Conservation (phyloP, 2,888 invertebrate genomes). For the Meganola albula region DNA sequence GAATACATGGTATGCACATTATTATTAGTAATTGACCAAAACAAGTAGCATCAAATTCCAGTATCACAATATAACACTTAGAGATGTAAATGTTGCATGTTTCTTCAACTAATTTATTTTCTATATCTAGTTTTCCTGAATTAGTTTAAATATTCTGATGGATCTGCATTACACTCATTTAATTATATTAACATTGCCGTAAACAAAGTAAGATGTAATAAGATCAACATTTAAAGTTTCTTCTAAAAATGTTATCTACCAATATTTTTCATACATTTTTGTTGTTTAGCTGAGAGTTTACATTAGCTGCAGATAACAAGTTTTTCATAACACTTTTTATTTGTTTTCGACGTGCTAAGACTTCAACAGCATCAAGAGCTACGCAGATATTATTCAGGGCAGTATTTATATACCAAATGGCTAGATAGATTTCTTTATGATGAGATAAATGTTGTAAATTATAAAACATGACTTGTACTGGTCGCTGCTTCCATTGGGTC, state of each 20-base stretch:
- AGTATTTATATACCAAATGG: constrained; percentile 72
- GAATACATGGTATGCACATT: constrained; percentile 17
- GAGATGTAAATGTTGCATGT: constrained; percentile 9
- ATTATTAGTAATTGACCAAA: constrained; percentile 22
- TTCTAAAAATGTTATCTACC: too few species aligned
- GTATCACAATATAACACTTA: constrained; percentile 15
- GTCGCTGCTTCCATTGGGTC: constrained; percentile 23
- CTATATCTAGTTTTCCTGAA: constrained; percentile 14
- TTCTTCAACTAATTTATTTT: too few species aligned
- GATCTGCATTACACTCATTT: constrained; percentile 24
- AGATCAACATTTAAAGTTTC: too few species aligned
- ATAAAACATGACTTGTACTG: constrained; percentile 22
- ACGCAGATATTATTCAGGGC: constrained; percentile 50
- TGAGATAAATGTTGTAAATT: constrained; percentile 35
- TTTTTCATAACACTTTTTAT: constrained; percentile 8
- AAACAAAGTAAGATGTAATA: too few species aligned
- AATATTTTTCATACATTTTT: too few species aligned
- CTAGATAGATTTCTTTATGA: constrained; percentile 52
- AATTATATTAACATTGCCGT: too few species aligned
- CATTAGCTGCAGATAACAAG: neutral
- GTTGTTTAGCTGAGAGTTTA: too few species aligned
- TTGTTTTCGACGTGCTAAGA: constrained; percentile 25
- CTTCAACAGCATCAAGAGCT: constrained; percentile 22
- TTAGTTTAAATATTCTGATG: constrained; percentile 28
- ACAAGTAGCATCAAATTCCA: constrained; percentile 16